These are phyloP conservation scores for Leiothrix lutea DNA, from an alignment of 2,113 vertebrate species.

Conservation along the genomic window DNA sequence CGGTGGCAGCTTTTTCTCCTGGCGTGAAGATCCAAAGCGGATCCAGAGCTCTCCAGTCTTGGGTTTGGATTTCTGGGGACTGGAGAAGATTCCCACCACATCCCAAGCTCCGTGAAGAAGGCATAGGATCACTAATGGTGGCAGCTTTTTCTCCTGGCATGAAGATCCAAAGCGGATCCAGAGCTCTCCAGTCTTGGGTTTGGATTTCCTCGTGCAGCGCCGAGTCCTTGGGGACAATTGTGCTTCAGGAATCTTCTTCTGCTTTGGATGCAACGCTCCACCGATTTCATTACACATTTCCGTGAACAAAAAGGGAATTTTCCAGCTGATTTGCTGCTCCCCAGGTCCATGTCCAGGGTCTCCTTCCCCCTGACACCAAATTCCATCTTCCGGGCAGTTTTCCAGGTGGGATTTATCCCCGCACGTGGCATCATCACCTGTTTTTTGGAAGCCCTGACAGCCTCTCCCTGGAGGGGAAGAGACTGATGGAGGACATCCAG, in stretches of 20 bases:
- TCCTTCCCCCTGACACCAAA: not conserved
- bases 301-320: not conserved
- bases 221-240: rapidly evolving
- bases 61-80: too few species aligned
- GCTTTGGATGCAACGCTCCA: rapidly evolving
- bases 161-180: not conserved
- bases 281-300: rapidly evolving
- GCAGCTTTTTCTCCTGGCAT: not conserved
- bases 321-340: not conserved
- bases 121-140: rapidly evolving
- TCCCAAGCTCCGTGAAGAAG: rapidly evolving
- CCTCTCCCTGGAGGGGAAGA: not conserved
- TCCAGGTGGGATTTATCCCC: not conserved
- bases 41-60: too few species aligned
- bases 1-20: too few species aligned
- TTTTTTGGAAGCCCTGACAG: not conserved
- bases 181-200: not conserved
- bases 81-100: not conserved
- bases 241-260: rapidly evolving
- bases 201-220: rapidly evolving
- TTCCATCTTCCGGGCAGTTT: not conserved
- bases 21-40: too few species aligned
- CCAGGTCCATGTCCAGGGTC: not conserved
- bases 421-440: rapidly evolving
- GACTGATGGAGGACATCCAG: not conserved